Evolutionary conservation across 2,113 vertebrate species (phyloP), one percentile per base, ranked within the genome.

Genomic region (Elgaria multicarinata): DNA sequence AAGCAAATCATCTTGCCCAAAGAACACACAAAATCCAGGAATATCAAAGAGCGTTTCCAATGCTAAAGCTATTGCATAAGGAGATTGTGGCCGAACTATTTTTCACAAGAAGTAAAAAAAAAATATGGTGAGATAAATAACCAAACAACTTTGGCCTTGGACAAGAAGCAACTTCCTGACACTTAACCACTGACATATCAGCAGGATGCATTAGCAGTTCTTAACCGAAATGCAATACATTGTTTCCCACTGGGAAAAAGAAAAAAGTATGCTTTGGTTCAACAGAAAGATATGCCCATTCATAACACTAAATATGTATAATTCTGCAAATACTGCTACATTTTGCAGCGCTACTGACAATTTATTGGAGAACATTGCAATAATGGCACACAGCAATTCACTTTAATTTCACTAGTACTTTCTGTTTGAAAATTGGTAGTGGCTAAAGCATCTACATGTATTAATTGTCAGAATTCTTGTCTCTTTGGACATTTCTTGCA

Each of bases 141-240:
- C 26, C 83, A 89, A 91, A 75, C 6, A 42, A 2, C 22, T 42
- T 83, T 87, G 1, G 53, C 3, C 64, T n/a, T 0, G 0, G 83
- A 64, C 0, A 6, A 89, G 82, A 89, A 89, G 6, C 1, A 84
- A 6, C 3, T 91, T 92, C 84, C 71, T 80, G 90, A 39, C 4
- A 86, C 39, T 8, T 67, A 66, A 76, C 50, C 4, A 74, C 44
- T 69, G 58, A 66, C 75, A n/a, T 89, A 87, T 87, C 80, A n/a
- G 24, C 4, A 39, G 36, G 6, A 87, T 10, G 82, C 33, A 91
- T 5, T 58, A 42, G 2, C 58, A 10, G 71, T 16, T 55, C 6
- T 28, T 83, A 36, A 83, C 6, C 44, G 4, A 83, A n/a, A 42
- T 66, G 16, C 10, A 50, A 76, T 39, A 39, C 31, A 7, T 8